Evolutionary conservation across 2,797 vertebrate genomes (phyloP), one percentile per base, ranked within the genome.

Genomic region (Mus spretus): DNA sequence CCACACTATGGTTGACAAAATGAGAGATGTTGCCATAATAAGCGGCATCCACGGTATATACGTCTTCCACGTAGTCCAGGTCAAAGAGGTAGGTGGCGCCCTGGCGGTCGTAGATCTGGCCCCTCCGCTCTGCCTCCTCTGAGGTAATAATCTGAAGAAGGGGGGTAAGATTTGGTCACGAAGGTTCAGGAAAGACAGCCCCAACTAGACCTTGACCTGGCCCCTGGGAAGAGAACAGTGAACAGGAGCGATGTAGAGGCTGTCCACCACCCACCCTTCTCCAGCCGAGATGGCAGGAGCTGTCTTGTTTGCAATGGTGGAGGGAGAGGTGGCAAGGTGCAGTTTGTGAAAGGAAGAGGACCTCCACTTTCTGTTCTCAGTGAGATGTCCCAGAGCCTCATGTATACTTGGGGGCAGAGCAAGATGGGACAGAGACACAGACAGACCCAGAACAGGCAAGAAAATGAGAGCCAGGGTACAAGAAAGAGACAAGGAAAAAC

Each of bases 21-120:
- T 99, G 99, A n/a, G 99, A 99, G 96, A 99, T 99, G 98, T 99
- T 99, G 97, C 99, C 99, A 59, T 99, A 98, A 97, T 98, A 98
- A 91, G 99, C 99, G 0, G 99, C 99, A 28, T 99, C 99, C 97
- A 99, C 99, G 0, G 99, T 99, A 98, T 99, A 99, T 2, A 99
- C 99, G 5, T 99, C 99, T 90, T 99, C 99, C 95, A 99, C 98
- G 72, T 99, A 99, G 98, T 99, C 98, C 98, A 98, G 97, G 97
- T 99, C 99, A 91, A 99, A 99, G 96, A 99, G 99, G 98, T 99
- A 99, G 22, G 99, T 99, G 72, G 99, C 98, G 0, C 99, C 99
- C 93, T 98, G 98, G 93, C 98, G 96, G 98, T 99, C 99, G 15
- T 99, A 99, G 85, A 99, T 98, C 34, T 99, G 98, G 53, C 99